Evolutionary conservation across 2,797 vertebrate genomes (phyloP), one percentile per base, ranked within the genome.

Genomic region (Acrocephalus scirpaceus): DNA sequence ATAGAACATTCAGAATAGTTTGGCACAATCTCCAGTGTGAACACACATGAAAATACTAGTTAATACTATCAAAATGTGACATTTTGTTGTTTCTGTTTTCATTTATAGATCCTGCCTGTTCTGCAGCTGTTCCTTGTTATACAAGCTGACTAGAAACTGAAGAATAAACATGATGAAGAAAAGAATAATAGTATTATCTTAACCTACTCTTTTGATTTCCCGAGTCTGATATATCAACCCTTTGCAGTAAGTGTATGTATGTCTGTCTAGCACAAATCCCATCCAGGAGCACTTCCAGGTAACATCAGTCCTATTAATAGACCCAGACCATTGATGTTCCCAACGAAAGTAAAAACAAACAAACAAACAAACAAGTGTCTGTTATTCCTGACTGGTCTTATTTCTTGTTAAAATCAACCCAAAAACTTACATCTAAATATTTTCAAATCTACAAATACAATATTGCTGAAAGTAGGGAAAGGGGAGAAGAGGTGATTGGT

Each of bases 41-140:
- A 83, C 75, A 88, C 74, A 95, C 25, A 74, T 86, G 88, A 95
- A 95, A 97, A 89, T 80, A 61, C 58, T 67, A 62, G 42, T 90
- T 95, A 96, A 94, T 95, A 92, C 90, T 82, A 92, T 83, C 85
- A 93, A 60, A 69, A 95, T 76, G 93, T 94, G 95, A 82, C 82
- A 84, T 97, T 92, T 95, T 95, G 93, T 96, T 97, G 69, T 96
- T 97, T 98, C 91, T 94, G 93, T 72, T 96, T 96, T 95, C 96
- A 96, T 97, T 98, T 96, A 97, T 95, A 96, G 96, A 90, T 81
- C 71, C 82, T 97, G 95, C 88, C 92, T 96, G 76, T 81, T 94
- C 40, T 71, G 48, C 81, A 92, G 73, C 91, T 88, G 94, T 82
- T 94, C 61, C 62, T 78, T 78, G 32, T 93, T 95, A 81, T 13